Base-by-base conservation (phyloP, 2,888 invertebrate genomes). In the Pandemis corylana region DNA sequence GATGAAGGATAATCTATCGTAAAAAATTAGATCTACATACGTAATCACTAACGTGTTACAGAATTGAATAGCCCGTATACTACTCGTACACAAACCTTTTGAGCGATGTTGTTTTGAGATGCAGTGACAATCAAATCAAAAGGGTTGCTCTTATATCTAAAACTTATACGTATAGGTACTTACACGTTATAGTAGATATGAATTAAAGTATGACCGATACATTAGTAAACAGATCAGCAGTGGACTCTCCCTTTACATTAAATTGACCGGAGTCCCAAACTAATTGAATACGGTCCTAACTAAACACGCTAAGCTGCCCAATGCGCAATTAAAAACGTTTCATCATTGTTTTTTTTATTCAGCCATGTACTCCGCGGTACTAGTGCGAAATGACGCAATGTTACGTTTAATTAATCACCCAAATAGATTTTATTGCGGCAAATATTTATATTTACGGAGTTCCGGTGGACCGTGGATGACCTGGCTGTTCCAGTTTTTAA, bases 341-440 rank as follows among this genome's bases (percentile, higher is more conserved):
- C 71, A 56, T 80, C 78, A 72, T 79, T 71, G 77, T 78, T 79
- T 80, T 81, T 75, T 81, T 70, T 68, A 74, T 72, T 62, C 69
- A 71, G 72, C 66, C 66, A 67, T 69, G 59, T 75, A 71, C 61
- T 79, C 77, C 78, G 73, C 74, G 77, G 76, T 78, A 66, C 75
- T 78, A 69, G 79, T 80, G 82, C 81, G 78, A 82, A 85, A 85
- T 85, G 85, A 86, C 85, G 84, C 84, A 86, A 84, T 84, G 81
- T 80, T 85, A 83, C 81, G 87, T 87, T 87, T 87, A 89, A 89
- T 89, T 90, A 90, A 89, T 89, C 85, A 87, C 89, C 85, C 83
- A 88, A 90, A 91, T 89, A 90, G 89, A 89, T 90, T 90, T 90
- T 90, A 91, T 89, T 89, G 85, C 88, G 81, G 84, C 85, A 90